Conservation (phyloP, 2,113 vertebrate genomes). For the Columbina picui region DNA sequence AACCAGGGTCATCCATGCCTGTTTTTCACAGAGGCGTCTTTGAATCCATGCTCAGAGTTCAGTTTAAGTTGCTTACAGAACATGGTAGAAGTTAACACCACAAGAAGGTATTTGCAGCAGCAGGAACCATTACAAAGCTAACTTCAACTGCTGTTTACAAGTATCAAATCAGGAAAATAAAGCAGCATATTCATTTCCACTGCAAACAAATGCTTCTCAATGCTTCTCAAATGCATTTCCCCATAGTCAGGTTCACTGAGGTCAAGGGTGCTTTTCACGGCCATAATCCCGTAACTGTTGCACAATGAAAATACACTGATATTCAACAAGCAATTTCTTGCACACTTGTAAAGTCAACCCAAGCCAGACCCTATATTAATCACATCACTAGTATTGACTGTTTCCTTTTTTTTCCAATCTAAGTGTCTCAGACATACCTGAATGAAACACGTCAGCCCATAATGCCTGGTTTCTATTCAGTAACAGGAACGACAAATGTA, state of each 20-base stretch:
- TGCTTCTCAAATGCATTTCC: neutral
- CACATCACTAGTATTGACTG: neutral
- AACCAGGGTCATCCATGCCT: neutral
- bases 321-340: neutral
- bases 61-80: neutral
- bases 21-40: neutral
- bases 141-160: neutral
- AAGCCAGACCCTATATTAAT: neutral
- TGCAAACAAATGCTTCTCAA: neutral
- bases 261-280: neutral
- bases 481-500: slow-evolving; percentile 19
- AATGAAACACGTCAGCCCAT: slow-evolving; percentile 14
- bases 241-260: neutral
- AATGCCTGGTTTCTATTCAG: slow-evolving; percentile 34
- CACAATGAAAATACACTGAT: neutral
- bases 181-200: neutral
- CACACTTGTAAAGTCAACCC: neutral
- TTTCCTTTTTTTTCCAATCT: slow-evolving; percentile 47
- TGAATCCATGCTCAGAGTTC: neutral
- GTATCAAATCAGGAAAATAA: neutral
- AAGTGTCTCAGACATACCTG: slow-evolving; percentile 3
- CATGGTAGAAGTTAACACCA: neutral
- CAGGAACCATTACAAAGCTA: neutral
- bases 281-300: neutral
- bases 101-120: neutral